Evolutionary conservation across 1,140 invertebrate genomes (phyloP).

Genomic region (Drosophila nebulosa): DNA sequence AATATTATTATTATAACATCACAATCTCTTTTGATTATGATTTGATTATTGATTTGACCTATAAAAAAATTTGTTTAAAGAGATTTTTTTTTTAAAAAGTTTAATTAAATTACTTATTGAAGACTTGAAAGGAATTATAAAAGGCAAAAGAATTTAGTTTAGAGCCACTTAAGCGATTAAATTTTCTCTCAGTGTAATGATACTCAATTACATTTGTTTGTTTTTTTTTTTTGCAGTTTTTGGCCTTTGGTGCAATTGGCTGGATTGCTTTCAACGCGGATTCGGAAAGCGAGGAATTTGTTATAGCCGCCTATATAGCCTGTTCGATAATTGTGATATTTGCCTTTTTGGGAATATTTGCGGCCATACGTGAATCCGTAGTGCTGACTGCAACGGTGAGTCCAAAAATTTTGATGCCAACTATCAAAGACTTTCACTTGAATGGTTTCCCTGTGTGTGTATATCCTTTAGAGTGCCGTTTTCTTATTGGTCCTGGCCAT

Average conservation of each 20-base stretch:
- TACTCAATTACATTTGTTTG: neutral
- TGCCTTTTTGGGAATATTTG: slow-evolving; percentile 61
- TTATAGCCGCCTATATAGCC: slow-evolving; percentile 54
- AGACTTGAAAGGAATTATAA: no score
- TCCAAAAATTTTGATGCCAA: neutral
- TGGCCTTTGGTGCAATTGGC: slow-evolving; percentile 59
- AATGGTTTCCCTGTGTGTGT: neutral
- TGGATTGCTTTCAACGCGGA: slow-evolving; percentile 68
- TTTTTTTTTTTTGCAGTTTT: slow-evolving; percentile 47
- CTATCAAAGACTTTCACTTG: neutral
- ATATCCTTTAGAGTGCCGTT: slow-evolving; percentile 48
- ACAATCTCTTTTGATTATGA: no score
- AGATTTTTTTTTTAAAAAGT: no score
- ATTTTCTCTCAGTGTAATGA: neutral
- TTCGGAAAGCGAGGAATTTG: slow-evolving; percentile 47
- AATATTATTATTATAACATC: no score
- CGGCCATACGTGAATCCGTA: slow-evolving; percentile 66
- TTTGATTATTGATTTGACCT: no score
- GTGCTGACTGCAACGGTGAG: slow-evolving; percentile 58
- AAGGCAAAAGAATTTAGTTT: no score
- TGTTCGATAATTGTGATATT: slow-evolving; percentile 56
- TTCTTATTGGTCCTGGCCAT: slow-evolving; percentile 65
- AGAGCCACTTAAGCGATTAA: no score
- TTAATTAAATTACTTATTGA: no score
- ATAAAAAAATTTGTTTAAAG: no score